phyloP scores from a whole-genome alignment of 2,888 invertebrate species.

The Oithona nana region DNA sequence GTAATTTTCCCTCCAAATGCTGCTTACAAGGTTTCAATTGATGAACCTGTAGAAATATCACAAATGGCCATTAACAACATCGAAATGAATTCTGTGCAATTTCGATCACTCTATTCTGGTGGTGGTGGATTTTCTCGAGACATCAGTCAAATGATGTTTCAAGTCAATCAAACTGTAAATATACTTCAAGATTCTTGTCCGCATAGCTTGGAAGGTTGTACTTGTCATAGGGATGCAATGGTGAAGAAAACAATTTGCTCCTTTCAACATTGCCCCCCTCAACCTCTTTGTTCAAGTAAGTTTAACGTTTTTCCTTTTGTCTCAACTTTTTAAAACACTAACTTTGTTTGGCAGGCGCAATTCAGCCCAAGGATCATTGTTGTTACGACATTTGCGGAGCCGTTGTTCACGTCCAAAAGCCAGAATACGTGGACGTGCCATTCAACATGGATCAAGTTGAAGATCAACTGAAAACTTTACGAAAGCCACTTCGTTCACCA shows the following conservation, averaged over 20 bases:
- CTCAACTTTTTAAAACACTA: too few species aligned
- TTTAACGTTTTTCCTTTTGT: too few species aligned
- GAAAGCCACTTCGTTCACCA: too few species aligned
- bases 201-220: not conserved
- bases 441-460: too few species aligned
- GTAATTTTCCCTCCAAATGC: too few species aligned
- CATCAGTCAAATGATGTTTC: not conserved
- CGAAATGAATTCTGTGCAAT: not conserved
- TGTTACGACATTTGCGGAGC: not conserved
- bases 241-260: not conserved
- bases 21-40: too few species aligned
- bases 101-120: not conserved
- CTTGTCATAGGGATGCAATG: not conserved
- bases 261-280: not conserved
- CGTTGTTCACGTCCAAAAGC: not conserved
- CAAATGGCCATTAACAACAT: not conserved
- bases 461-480: too few species aligned
- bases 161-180: not conserved
- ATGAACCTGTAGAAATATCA: not conserved
- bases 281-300: not conserved
- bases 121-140: not conserved
- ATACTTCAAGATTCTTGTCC: not conserved
- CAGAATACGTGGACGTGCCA: too few species aligned
- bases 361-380: not conserved
- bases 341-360: too few species aligned